Base-by-base conservation (phyloP, 2,888 invertebrate species). In the Laspeyria flexula region DNA sequence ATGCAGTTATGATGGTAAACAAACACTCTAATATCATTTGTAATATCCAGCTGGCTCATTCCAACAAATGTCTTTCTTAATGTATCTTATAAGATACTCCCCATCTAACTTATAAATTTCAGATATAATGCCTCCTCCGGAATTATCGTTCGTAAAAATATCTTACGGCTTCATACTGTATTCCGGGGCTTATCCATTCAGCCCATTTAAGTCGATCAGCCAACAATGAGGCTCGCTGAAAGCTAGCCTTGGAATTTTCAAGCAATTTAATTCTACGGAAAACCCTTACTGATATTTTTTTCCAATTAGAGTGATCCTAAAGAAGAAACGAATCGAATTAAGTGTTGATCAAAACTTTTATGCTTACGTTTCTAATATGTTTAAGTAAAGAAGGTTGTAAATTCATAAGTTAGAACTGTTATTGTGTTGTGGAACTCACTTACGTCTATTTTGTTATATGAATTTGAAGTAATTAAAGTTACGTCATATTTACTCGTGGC, bases 111-210 rank as follows among this genome's bases (percentile, higher is more conserved):
- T 38, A 23, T 45, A 25, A 30, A 30, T 35, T 18, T 37, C 2
- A 3, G 16, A 41, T 42, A 38, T 15, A 47, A 13, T 5, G 4
- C 21, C 30, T 23, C 23, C 29, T 15, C 7, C 35, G 25, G 33
- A 45, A 68, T 53, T 59, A 65, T 50, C 50, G 42, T 54, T 38
- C 40, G 40, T 55, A 49, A 55, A 55, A 59, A 65, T 69, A 54
- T 65, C 55, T 60, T 55, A 65, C 41, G 37, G 48, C 25, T 55
- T 66, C 52, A 58, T 63, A 63, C 43, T 55, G 63, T 66, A 68
- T 63, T 60, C 57, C 37, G 42, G 50, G 48, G 70, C 63, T 69
- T 70, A 69, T 66, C 67, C 71, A 63, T 66, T 66, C 60, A 38
- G 56, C 45, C 55, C 58, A 60, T 66, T 68, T 70, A 52, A 70